Conservation (phyloP, 2,888 invertebrate genomes). For the Theretra japonica region DNA sequence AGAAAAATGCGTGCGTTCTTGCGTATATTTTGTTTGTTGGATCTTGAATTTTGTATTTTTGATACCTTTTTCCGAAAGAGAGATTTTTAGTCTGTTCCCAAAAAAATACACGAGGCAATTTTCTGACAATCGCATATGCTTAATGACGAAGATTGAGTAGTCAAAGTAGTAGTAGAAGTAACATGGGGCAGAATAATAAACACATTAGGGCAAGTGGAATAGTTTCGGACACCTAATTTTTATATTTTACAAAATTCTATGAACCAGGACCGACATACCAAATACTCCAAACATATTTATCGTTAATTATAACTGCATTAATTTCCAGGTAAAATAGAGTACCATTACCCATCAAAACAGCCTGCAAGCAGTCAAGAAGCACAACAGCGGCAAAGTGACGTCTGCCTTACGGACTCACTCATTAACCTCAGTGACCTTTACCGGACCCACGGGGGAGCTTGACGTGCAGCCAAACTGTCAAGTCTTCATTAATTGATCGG, state of each 20-base stretch:
- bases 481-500: neutral
- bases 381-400: neutral
- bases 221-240: no score
- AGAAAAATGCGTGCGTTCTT: neutral
- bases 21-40: neutral
- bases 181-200: no score
- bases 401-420: neutral
- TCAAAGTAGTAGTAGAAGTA: no score
- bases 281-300: no score
- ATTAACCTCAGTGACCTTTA: constrained; percentile 12
- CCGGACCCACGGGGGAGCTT: neutral
- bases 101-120: no score
- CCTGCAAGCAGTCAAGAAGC: neutral
- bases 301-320: neutral
- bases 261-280: no score
- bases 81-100: no score
- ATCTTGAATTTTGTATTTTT: neutral
- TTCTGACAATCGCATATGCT: no score
- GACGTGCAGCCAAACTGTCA: neutral
- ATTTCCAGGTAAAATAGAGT: neutral
- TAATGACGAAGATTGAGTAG: no score
- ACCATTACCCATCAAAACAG: neutral
- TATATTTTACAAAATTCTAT: no score
- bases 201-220: no score
- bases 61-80: neutral